phyloP scores from a whole-genome alignment of 1,140 invertebrate genomes.

The Stenopsyche tienmushanensis region DNA sequence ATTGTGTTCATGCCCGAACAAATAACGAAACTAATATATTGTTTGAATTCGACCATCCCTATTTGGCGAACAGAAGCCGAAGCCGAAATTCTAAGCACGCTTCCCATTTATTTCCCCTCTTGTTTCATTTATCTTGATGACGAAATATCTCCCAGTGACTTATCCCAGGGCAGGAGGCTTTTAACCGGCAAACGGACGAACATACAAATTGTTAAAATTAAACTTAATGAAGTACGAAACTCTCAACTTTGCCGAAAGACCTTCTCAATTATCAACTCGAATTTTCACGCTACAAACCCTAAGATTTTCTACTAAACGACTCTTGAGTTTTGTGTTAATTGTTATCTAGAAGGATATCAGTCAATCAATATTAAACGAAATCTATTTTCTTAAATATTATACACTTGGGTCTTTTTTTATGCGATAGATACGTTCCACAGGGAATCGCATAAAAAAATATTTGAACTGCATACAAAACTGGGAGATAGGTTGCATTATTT shows the following conservation, averaged over 20 bases:
- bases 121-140: conserved; percentile 24
- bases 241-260: neutral
- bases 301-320: no score
- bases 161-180: neutral
- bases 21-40: conserved; percentile 26
- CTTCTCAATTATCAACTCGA: neutral
- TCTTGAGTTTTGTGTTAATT: no score
- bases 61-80: neutral
- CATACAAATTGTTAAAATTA: conserved; percentile 24
- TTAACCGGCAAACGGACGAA: neutral
- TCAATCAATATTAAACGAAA: no score
- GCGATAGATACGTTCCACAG: no score
- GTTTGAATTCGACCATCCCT: conserved; percentile 6
- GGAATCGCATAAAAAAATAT: no score
- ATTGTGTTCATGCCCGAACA: conserved; percentile 10
- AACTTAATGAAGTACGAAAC: neutral
- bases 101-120: conserved; percentile 9
- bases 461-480: no score
- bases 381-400: no score
- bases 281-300: neutral
- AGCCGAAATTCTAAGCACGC: conserved; percentile 11
- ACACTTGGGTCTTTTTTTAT: no score
- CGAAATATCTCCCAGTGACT: conserved; percentile 6
- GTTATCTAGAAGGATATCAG: no score
- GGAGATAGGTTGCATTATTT: no score